Conservation (phyloP, 1,140 invertebrate genomes). For the Eueides isabella region DNA sequence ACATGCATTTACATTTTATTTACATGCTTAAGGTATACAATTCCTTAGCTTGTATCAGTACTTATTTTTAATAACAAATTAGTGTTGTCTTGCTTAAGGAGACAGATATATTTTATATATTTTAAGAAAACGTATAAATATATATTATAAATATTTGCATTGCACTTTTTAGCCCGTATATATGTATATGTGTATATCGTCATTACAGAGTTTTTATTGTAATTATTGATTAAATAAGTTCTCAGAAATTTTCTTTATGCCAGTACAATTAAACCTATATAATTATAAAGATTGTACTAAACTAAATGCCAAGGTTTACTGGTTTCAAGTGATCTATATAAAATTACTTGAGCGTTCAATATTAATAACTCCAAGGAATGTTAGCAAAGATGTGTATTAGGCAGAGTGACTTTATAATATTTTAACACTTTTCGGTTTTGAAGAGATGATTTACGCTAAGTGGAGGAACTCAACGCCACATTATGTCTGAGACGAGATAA, state of each 20-base stretch:
- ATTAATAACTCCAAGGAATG: background rate
- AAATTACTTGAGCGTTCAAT: slow-evolving; percentile 11
- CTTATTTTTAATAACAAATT: no score
- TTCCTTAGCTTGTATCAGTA: no score
- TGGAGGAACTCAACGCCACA: no score
- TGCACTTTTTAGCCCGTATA: no score
- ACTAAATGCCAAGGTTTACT: slow-evolving; percentile 52
- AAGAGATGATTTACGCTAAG: no score
- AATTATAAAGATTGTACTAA: slow-evolving; percentile 14
- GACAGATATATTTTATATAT: no score
- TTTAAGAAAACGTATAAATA: no score
- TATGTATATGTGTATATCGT: background rate
- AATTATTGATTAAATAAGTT: background rate
- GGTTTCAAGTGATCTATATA: slow-evolving; percentile 47
- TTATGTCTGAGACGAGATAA: no score
- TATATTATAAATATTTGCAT: no score
- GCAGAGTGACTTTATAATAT: no score
- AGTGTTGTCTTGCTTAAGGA: no score
- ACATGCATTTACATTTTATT: background rate
- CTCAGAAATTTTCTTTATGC: slow-evolving; percentile 2
- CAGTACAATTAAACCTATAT: background rate
- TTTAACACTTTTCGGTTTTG: no score
- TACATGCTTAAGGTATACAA: background rate
- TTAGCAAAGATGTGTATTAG: background rate
- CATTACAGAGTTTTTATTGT: background rate